phyloP scores from a whole-genome alignment of 2,888 invertebrate species.

The Agrenia bidenticulata region DNA sequence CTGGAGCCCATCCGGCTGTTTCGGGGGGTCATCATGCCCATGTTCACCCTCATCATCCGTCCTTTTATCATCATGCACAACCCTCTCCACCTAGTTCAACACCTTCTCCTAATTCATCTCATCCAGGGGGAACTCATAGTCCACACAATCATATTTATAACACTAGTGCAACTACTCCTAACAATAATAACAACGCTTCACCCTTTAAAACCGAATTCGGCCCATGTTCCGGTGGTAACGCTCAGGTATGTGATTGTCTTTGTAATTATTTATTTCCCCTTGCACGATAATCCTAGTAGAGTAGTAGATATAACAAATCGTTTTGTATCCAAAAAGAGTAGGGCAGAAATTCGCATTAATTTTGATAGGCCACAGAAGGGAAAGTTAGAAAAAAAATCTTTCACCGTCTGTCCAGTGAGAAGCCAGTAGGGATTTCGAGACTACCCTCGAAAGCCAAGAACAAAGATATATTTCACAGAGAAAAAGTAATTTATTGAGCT shows the following conservation, averaged over 20 bases:
- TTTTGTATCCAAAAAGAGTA: background rate
- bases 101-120: conserved; percentile 50
- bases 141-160: conserved; percentile 44
- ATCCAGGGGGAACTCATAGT: conserved; percentile 25
- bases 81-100: conserved; percentile 51
- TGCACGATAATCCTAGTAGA: too few species aligned
- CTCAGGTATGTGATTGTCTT: conserved; percentile 39
- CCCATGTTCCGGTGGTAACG: conserved; percentile 52
- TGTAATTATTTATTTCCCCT: too few species aligned
- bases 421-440: background rate
- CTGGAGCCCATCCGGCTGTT: conserved; percentile 28
- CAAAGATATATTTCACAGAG: conserved; percentile 7
- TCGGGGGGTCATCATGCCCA: conserved; percentile 30
- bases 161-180: conserved; percentile 31
- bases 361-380: background rate
- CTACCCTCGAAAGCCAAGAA: background rate
- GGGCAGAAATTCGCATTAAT: too few species aligned
- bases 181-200: background rate
- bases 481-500: conserved; percentile 20
- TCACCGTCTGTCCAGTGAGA: conserved; percentile 16
- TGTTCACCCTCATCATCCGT: conserved; percentile 38
- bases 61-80: conserved; percentile 51
- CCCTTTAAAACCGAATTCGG: conserved; percentile 52
- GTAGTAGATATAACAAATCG: too few species aligned
- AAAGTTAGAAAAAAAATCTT: conserved; percentile 7